Percentiles rank a stretch among this genome's conserved stretches.
Evolutionary conservation across 2,113 vertebrate genomes (phyloP).

Genomic region (Raja brachyura): DNA sequence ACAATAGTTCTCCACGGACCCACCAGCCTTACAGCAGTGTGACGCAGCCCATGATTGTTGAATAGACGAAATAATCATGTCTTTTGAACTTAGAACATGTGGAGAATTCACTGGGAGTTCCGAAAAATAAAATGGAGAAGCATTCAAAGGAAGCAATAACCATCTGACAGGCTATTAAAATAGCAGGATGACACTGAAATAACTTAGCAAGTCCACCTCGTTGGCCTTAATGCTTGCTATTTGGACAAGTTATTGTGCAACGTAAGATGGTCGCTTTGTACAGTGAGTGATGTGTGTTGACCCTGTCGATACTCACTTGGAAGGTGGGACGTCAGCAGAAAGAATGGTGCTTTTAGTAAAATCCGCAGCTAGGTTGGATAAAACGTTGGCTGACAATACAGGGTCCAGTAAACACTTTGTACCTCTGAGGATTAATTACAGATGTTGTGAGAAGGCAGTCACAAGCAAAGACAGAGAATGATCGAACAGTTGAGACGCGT

Average conservation of each 20-base stretch:
- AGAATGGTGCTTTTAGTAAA: neutral
- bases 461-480: neutral
- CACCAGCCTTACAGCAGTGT: no score
- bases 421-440: neutral
- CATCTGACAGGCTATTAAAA: neutral
- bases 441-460: neutral
- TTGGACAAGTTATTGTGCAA: neutral
- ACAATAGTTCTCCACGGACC: no score
- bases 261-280: neutral
- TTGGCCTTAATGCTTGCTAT: neutral
- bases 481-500: neutral
- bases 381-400: neutral
- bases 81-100: neutral
- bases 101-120: neutral
- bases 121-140: neutral
- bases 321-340: neutral
- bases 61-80: neutral
- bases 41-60: no score
- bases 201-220: neutral
- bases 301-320: neutral
- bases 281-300: neutral
- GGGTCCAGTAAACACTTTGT: neutral
- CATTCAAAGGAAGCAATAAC: neutral
- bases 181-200: neutral
- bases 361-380: neutral